Percentiles rank a stretch among this genome's conserved stretches.
These are phyloP conservation scores for Puma concolor DNA, from an alignment of 2,113 vertebrate species.

Conservation along the genomic window DNA sequence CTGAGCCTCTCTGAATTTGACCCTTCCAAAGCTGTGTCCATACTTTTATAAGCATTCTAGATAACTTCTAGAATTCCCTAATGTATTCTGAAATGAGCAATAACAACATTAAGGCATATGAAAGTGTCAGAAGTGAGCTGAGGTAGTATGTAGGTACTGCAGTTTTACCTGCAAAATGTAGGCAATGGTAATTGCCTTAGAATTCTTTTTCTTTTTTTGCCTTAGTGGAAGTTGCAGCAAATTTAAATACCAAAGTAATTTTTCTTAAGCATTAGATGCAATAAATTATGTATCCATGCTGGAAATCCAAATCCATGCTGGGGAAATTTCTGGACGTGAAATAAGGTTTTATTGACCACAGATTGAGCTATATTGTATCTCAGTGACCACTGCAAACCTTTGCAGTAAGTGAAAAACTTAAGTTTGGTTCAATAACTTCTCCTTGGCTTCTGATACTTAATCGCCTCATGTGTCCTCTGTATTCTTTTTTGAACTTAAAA, in stretches of 20 bases:
- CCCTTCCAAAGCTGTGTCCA: slow-evolving; percentile 77
- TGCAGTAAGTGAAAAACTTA: slow-evolving; percentile 26
- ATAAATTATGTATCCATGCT: neutral
- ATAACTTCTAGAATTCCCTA: slow-evolving; percentile 71
- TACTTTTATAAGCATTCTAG: slow-evolving; percentile 76
- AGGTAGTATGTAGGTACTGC: slow-evolving; percentile 25
- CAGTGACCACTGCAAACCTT: slow-evolving; percentile 28
- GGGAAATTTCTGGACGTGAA: slow-evolving; percentile 5
- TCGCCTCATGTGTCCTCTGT: neutral
- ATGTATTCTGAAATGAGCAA: slow-evolving; percentile 73
- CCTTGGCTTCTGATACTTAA: neutral
- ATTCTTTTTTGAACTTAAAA: slow-evolving; percentile 42
- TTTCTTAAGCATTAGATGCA: neutral
- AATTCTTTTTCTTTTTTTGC: slow-evolving; percentile 64
- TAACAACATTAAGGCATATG: slow-evolving; percentile 36
- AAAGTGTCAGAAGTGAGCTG: slow-evolving; percentile 47
- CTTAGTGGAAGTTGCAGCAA: slow-evolving; percentile 54
- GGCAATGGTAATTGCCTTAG: slow-evolving; percentile 48
- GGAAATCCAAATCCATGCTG: neutral
- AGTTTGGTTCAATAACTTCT: slow-evolving; percentile 1
- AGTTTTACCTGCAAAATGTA: slow-evolving; percentile 64
- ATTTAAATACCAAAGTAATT: slow-evolving; percentile 43
- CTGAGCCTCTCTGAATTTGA: slow-evolving; percentile 79
- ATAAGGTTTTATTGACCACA: slow-evolving; percentile 59
- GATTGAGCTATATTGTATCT: slow-evolving; percentile 41